Conservation (phyloP, 2,888 invertebrate genomes). For the Tetranychus truncatus region DNA sequence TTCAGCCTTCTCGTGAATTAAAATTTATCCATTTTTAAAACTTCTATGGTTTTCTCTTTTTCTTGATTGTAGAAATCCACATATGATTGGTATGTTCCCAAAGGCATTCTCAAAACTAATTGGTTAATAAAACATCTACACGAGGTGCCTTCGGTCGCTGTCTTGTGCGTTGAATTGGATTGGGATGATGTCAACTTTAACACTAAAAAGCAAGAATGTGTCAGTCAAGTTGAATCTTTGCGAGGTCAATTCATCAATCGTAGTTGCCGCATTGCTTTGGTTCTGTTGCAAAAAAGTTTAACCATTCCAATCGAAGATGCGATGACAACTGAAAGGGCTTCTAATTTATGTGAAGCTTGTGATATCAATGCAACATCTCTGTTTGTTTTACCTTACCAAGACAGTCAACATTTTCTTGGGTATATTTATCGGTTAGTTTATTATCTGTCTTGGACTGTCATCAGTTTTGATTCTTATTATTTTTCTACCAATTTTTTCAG, state of each 20-base stretch:
- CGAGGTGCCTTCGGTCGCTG: conserved; percentile 73
- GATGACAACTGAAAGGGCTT: conserved; percentile 70
- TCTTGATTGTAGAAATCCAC: conserved; percentile 46
- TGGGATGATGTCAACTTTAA: conserved; percentile 60
- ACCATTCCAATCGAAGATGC: conserved; percentile 42
- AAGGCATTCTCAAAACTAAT: conserved; percentile 76
- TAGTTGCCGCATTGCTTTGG: conserved; percentile 53
- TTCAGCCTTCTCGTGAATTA: background rate
- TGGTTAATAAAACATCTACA: conserved; percentile 87
- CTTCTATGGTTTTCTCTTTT: conserved; percentile 20
- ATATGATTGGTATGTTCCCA: conserved; percentile 86
- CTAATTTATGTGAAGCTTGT: conserved; percentile 71
- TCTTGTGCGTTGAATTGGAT: conserved; percentile 83
- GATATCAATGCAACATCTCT: conserved; percentile 77
- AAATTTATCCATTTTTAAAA: background rate
- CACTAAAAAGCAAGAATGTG: conserved; percentile 83
- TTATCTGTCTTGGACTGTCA: background rate
- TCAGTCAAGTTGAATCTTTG: conserved; percentile 56
- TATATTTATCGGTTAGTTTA: conserved; percentile 13
- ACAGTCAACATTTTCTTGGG: conserved; percentile 36
- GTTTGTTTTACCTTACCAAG: conserved; percentile 68
- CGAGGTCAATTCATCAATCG: conserved; percentile 46
- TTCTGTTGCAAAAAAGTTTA: conserved; percentile 63
- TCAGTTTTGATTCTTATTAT: background rate
- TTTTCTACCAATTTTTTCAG: conserved; percentile 36